Conservation (phyloP, 2,888 invertebrate genomes). For the Vannuccia rotundouncinata region DNA sequence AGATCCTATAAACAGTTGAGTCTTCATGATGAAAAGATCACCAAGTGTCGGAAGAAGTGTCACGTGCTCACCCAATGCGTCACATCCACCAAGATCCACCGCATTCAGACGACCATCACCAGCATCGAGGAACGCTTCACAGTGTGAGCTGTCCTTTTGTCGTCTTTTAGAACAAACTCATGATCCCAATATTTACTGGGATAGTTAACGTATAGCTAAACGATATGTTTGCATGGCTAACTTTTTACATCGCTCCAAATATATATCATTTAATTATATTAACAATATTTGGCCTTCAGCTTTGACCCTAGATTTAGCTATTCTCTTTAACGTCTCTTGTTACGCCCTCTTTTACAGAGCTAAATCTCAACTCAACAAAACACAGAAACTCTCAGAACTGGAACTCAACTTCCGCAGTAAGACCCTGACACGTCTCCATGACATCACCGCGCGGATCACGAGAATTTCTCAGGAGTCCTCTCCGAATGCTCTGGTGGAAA, state of each 20-base stretch:
- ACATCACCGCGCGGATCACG: neutral
- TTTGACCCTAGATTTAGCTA: too few relatives aligned
- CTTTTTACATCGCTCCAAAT: too few relatives aligned
- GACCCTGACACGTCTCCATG: neutral
- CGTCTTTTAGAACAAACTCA: too few relatives aligned
- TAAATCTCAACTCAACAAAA: neutral
- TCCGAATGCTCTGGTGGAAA: too few relatives aligned
- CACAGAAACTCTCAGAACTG: neutral
- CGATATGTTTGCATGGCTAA: too few relatives aligned
- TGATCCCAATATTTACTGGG: too few relatives aligned
- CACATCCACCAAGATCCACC: slow-evolving; percentile 3
- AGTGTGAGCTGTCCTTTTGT: neutral
- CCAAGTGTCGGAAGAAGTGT: neutral
- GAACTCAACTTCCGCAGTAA: neutral
- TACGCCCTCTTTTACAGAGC: neutral
- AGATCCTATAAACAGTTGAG: neutral
- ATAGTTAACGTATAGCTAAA: too few relatives aligned
- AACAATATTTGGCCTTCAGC: too few relatives aligned
- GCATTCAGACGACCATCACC: slow-evolving; percentile 3
- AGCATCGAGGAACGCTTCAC: slow-evolving; percentile 1
- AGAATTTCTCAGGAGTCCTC: too few relatives aligned
- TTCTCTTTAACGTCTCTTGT: too few relatives aligned
- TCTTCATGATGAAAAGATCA: slow-evolving; percentile 16
- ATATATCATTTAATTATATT: too few relatives aligned
- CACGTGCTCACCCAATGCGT: neutral